phyloP scores from a whole-genome alignment of 2,113 vertebrate species.

The Dinomys branickii region DNA sequence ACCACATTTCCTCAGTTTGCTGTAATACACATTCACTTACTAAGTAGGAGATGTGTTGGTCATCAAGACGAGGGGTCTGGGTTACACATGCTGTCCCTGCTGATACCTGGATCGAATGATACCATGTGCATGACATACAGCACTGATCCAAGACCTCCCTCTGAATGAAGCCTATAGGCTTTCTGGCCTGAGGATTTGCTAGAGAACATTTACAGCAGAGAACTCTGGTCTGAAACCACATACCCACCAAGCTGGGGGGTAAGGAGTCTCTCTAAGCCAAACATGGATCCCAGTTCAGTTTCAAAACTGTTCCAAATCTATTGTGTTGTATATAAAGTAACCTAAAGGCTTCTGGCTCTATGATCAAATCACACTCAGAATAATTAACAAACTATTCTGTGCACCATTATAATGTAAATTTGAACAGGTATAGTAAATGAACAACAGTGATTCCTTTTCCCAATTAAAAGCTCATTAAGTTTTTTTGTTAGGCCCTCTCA shows the following conservation, averaged over 20 bases:
- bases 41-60: background rate
- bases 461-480: conserved; percentile 13
- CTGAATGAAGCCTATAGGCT: background rate
- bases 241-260: background rate
- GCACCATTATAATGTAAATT: background rate
- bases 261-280: background rate
- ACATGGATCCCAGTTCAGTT: background rate
- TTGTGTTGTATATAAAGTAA: background rate
- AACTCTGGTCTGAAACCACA: background rate
- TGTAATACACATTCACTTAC: background rate
- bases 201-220: background rate
- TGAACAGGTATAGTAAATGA: background rate
- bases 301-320: conserved; percentile 8
- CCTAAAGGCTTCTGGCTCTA: background rate
- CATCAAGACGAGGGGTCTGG: background rate
- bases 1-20: background rate
- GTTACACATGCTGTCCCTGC: background rate
- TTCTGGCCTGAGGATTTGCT: background rate
- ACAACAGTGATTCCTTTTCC: conserved; percentile 14
- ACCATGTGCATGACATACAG: background rate
- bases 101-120: background rate
- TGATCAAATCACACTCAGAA: background rate
- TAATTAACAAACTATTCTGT: conserved; percentile 33
- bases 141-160: too few relatives aligned
- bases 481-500: background rate